Evolutionary conservation across 2,888 invertebrate genomes (phyloP), one percentile per base, ranked within the genome.

Genomic region (Argyra leucocephala): DNA sequence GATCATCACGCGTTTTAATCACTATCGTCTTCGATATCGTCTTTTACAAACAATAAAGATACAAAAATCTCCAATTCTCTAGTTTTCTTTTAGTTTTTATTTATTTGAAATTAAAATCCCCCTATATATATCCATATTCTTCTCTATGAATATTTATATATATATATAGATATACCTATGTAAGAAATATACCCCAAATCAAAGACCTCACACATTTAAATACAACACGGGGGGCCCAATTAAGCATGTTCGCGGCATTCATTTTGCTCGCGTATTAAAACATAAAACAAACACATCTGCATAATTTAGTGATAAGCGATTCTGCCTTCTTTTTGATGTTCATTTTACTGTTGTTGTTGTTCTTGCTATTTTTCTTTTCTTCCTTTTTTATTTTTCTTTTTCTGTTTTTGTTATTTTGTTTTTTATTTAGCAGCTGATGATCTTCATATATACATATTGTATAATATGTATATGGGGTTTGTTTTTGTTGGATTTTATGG

Each of bases 211-310:
- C 73, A 73, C 72, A 73, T 72, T 69, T 67, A 69, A 70, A 69
- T 70, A 67, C 73, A 66, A 70, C 69, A 71, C 73, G 72, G 73
- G 73, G 72, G 73, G 73, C 70, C 73, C 72, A 73, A 73, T 73
- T 72, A 73, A 72, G 72, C 71, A 70, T 71, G 71, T 71, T 71
- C 71, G 69, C 70, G 69, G 69, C 72, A 71, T 72, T 70, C 69
- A 70, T 70, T 70, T 70, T 67, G 67, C 62, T 68, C 66, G 66
- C 66, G 64, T 69, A 63, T 66, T 68, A 67, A 69, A 67, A 68
- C 69, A 68, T 69, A 69, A 68, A 69, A 69, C 67, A 65, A 62
- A 65, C 36, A 63, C 65, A 63, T 63, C 62, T 61, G 63, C 63
- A 64, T 64, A 59, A 18, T 37, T 57, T n/a, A 65, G 26, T 57